Conservation (phyloP, 2,113 vertebrate species). For the Ictidomys tridecemlineatus region DNA sequence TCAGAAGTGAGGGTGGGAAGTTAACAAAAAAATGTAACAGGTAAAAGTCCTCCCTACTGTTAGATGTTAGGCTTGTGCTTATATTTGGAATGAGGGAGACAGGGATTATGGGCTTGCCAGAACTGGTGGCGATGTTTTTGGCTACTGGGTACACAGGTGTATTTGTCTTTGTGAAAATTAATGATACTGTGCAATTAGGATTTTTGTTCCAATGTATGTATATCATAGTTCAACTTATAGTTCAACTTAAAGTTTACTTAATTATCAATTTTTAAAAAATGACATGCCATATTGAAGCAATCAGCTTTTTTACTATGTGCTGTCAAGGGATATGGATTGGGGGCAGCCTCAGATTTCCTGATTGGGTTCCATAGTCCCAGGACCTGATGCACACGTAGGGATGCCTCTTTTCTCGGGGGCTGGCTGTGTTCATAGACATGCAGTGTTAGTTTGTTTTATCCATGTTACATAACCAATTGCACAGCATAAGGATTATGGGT, state of each 20-base stretch:
- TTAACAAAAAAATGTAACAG: background rate
- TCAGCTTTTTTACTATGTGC: too few species aligned
- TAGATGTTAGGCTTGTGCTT: background rate
- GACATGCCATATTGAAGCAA: accelerated
- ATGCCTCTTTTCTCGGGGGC: background rate
- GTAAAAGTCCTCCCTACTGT: background rate
- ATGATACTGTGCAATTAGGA: background rate
- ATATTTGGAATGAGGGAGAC: background rate
- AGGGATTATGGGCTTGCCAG: accelerated
- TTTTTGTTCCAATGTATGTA: background rate
- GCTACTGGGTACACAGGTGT: background rate
- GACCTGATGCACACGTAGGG: background rate
- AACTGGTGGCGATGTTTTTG: background rate
- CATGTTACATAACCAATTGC: background rate
- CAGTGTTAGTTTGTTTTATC: background rate
- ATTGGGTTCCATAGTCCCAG: background rate
- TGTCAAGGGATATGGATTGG: background rate
- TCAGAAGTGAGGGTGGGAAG: background rate
- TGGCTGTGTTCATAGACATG: background rate
- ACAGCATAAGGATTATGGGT: background rate
- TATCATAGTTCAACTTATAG: background rate
- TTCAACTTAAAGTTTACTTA: background rate
- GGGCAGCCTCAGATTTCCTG: background rate
- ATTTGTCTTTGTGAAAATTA: background rate
- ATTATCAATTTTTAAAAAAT: background rate